Evolutionary conservation across 2,113 vertebrate species (phyloP), one percentile per base, ranked within the genome.

Genomic region (Oncorhynchus nerka): DNA sequence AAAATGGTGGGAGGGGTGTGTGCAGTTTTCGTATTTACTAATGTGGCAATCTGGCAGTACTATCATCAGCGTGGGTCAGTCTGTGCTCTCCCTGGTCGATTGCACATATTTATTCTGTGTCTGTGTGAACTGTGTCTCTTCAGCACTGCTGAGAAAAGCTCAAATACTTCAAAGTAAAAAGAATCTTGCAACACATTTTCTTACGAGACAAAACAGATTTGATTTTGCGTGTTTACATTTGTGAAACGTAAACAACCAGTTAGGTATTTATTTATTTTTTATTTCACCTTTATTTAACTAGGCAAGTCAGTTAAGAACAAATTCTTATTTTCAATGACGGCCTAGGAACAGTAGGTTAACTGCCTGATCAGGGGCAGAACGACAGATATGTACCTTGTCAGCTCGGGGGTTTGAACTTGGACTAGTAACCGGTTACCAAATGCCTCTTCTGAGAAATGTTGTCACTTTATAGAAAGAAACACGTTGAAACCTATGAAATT

Each of bases 201-300:
- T 13, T 73, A 51, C 61, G 75, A 83, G 61, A 79, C 32, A 64
- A 82, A 86, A 72, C 86, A 79, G 70, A 87, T 62, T 39, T 3
- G 12, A 5, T 75, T 65, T 16, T 0, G n/a, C 8, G 20, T 71
- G 74, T 79, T 76, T 19, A 55, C 5, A 2, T 55, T 16, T 55
- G 51, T 81, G 66, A 59, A 4, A n/a, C 22, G 70, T 11, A 45
- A 83, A 55, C 34, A 34, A 6, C 6, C 34, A 34, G 32, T 19
- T 24, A 67, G 26, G 57, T 30, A 28, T 28, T 28, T 28, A 28
- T 28, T 28, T 4, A 28, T 4, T 28, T 28, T 28, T 28, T 28
- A 4, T 28, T 28, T 28, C 4, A 28, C 28, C 28, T 28, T 4
- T 28, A 4, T 28, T 4, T 28, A 28, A 28, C 28, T 28, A 28